These are phyloP conservation scores for Trissolcus brochymenae DNA, from an alignment of 2,888 invertebrate genomes.

Conservation along the genomic window DNA sequence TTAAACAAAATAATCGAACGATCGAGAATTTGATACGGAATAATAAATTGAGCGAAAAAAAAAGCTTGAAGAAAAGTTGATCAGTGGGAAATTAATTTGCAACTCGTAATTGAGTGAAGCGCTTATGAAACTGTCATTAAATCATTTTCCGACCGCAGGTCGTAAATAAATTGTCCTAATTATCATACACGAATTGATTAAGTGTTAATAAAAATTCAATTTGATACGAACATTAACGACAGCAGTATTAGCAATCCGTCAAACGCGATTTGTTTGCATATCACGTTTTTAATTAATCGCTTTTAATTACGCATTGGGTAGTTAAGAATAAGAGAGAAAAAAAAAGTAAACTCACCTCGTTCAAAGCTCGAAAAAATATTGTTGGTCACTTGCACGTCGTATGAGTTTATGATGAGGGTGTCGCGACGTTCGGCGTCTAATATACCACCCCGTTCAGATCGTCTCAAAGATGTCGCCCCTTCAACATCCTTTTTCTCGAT, in stretches of 20 bases:
- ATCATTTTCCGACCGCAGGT: too few species aligned
- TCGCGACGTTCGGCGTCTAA: constrained; percentile 70
- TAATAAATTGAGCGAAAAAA: too few species aligned
- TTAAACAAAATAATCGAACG: too few species aligned
- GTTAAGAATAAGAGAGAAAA: too few species aligned
- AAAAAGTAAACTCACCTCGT: constrained; percentile 23
- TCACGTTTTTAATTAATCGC: too few species aligned
- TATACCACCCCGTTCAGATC: constrained; percentile 68
- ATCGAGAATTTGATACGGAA: too few species aligned
- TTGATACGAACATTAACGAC: background rate
- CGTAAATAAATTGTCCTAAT: background rate
- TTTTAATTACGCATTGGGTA: too few species aligned
- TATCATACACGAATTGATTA: constrained; percentile 1
- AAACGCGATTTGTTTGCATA: too few species aligned
- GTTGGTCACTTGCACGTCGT: constrained; percentile 58
- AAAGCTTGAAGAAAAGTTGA: too few species aligned
- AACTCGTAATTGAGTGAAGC: too few species aligned
- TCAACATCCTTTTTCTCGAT: constrained; percentile 43
- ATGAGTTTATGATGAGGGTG: constrained; percentile 70
- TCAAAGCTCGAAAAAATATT: background rate
- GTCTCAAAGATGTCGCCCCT: constrained; percentile 62
- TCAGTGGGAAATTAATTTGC: too few species aligned
- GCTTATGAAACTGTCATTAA: too few species aligned
- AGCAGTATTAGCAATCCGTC: background rate
- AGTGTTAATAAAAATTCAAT: constrained; percentile 2